Evolutionary conservation across 2,113 vertebrate genomes (phyloP).

Genomic region (Gracilinanus agilis): DNA sequence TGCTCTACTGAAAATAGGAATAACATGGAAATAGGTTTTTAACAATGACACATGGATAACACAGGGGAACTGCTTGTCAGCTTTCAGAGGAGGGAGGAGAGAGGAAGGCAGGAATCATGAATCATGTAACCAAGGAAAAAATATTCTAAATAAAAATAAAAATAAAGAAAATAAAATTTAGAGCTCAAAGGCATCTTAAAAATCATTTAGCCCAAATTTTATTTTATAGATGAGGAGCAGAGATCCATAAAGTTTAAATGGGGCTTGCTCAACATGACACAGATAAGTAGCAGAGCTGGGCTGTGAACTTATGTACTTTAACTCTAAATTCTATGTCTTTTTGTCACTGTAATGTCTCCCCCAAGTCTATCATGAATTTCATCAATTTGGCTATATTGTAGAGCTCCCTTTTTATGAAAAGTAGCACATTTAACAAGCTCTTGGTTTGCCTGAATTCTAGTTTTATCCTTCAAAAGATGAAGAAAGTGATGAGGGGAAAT

Average conservation of each 20-base stretch:
- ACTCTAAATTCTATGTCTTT: background rate
- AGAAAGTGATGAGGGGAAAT: background rate
- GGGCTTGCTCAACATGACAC: background rate
- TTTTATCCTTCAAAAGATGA: background rate
- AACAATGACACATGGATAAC: too few relatives aligned
- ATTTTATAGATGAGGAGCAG: background rate
- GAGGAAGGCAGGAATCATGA: too few relatives aligned
- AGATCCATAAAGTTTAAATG: background rate
- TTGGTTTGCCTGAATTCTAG: background rate
- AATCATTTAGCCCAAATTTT: background rate
- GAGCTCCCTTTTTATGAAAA: background rate
- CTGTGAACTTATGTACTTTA: background rate
- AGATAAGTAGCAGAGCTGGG: background rate
- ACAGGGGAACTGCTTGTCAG: too few relatives aligned
- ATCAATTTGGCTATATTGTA: background rate
- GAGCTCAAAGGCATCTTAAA: background rate
- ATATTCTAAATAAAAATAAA: too few relatives aligned
- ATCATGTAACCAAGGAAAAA: too few relatives aligned
- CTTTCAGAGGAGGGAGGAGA: too few relatives aligned
- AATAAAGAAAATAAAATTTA: background rate
- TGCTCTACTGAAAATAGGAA: too few relatives aligned
- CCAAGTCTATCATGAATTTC: background rate
- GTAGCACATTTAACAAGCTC: background rate
- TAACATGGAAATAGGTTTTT: too few relatives aligned
- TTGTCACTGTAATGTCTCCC: background rate